Percentiles rank a stretch among this genome's conserved stretches.
phyloP scores from a whole-genome alignment of 2,888 invertebrate species.

The Gortyna flavago region DNA sequence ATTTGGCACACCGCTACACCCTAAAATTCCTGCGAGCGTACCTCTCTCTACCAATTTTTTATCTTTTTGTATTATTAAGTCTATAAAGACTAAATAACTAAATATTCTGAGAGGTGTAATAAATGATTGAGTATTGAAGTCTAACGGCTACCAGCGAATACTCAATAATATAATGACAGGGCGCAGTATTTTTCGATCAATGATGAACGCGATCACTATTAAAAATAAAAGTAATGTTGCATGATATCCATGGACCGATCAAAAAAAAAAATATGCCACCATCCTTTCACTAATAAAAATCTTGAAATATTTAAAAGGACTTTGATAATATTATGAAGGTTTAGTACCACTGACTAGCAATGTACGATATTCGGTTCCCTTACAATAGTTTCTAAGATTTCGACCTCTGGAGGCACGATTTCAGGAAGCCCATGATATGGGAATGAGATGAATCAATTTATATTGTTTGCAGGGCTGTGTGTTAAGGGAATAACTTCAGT shows the following conservation, averaged over 20 bases:
- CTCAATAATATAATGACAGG: neutral
- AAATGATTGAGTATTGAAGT: no score
- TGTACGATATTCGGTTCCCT: constrained; percentile 64
- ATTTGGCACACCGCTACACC: neutral
- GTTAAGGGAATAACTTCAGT: constrained; percentile 6
- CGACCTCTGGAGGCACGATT: constrained; percentile 64
- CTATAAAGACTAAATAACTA: no score
- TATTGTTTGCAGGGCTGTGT: constrained; percentile 54
- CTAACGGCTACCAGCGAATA: neutral
- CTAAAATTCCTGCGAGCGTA: neutral
- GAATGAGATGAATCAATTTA: constrained; percentile 65
- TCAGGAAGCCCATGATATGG: constrained; percentile 67
- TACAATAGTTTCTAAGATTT: constrained; percentile 67
- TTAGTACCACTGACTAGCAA: constrained; percentile 42
- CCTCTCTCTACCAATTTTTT: neutral
- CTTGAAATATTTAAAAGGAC: neutral
- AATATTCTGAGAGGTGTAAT: neutral
- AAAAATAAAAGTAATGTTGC: neutral
- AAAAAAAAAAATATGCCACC: neutral
- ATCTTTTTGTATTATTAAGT: neutral
- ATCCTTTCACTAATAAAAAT: no score
- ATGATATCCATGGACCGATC: neutral
- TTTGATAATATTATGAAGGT: neutral
- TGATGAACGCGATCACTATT: neutral
- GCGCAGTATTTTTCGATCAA: neutral